A percentile compares a stretch with the other conserved stretches of the same genome.
phyloP scores from a whole-genome alignment of 2,888 invertebrate species.

The Orthonevra nobilis region DNA sequence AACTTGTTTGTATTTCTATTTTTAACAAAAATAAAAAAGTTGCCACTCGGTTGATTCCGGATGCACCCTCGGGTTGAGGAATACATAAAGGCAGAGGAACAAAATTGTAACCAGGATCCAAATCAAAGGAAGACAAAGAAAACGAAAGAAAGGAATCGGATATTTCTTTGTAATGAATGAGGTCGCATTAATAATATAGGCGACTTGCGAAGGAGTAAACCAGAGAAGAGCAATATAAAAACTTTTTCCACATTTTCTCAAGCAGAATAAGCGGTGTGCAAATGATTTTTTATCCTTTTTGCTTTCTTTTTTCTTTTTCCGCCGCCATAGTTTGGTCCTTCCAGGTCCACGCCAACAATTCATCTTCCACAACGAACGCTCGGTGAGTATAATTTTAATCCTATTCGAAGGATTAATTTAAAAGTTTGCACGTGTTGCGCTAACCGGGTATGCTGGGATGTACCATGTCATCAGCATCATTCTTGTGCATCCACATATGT shows the following conservation, averaged over 20 bases:
- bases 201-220: neutral
- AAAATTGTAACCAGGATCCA: conserved; percentile 46
- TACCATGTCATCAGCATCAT: conserved; percentile 6
- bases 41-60: too few relatives aligned
- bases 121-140: conserved; percentile 53
- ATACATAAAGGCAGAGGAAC: conserved; percentile 25
- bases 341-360: neutral
- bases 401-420: conserved; percentile 46
- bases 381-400: conserved; percentile 45
- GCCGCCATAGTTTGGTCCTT: neutral
- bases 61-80: conserved; percentile 33
- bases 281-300: conserved; percentile 41
- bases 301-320: too few relatives aligned
- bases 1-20: too few relatives aligned
- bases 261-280: conserved; percentile 22
- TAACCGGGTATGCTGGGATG: neutral
- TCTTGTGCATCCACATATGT: conserved; percentile 8
- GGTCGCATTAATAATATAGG: conserved; percentile 61
- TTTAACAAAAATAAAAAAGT: too few relatives aligned
- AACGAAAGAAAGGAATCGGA: conserved; percentile 52
- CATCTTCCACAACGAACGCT: neutral
- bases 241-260: conserved; percentile 39
- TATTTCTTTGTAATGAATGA: conserved; percentile 66
- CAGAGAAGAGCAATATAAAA: conserved; percentile 1
- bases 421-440: conserved; percentile 61